Conservation (phyloP, 2,888 invertebrate genomes). For the Thecophora atra region DNA sequence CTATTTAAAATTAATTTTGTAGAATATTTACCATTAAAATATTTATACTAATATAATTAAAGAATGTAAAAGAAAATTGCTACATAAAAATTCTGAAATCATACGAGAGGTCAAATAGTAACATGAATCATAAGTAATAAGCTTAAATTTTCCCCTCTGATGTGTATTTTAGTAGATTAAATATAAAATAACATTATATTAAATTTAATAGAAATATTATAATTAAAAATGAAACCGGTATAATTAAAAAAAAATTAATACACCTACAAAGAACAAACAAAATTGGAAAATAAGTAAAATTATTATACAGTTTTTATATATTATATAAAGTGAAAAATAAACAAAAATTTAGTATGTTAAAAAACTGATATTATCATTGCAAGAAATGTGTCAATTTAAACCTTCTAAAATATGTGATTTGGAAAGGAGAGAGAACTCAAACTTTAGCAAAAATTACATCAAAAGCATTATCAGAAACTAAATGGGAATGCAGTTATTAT, state of each 20-base stretch:
- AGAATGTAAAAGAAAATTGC: neutral
- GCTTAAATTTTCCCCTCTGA: constrained; percentile 23
- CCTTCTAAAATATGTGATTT: no score
- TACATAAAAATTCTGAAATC: neutral
- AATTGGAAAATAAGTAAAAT: constrained; percentile 40
- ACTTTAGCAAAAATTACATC: no score
- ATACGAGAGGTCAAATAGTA: constrained; percentile 31
- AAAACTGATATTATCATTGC: neutral
- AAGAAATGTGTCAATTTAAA: neutral
- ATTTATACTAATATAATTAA: neutral
- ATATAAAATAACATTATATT: constrained; percentile 34
- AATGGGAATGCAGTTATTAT: no score
- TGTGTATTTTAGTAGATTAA: constrained; percentile 33
- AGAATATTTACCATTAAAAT: neutral
- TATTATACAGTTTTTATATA: constrained; percentile 48
- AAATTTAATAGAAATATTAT: constrained; percentile 20
- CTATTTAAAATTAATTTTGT: neutral
- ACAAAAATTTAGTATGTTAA: constrained; percentile 32
- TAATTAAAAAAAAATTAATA: no score
- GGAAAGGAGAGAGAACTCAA: no score
- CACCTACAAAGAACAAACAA: no score
- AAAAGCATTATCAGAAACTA: no score
- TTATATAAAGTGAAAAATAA: constrained; percentile 43
- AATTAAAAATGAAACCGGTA: no score
- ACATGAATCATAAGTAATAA: constrained; percentile 18